Conservation (phyloP, 2,888 invertebrate genomes). For the Caenorhabditis angaria region DNA sequence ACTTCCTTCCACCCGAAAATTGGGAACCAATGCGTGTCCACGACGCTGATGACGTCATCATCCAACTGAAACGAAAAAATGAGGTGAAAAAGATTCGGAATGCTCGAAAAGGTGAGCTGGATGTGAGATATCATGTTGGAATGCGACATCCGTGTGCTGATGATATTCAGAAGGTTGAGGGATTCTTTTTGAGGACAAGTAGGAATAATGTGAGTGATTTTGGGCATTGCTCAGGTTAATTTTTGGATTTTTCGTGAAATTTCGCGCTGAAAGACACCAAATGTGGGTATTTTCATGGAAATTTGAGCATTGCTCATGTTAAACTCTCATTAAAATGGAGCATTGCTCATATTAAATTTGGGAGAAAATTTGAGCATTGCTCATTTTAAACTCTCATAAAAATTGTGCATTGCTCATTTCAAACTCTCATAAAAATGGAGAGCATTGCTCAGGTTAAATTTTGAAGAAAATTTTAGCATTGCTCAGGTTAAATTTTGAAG, state of each 20-base stretch:
- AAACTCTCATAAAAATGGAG: too few relatives aligned
- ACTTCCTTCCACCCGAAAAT: slow-evolving; percentile 44
- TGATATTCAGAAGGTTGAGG: slow-evolving; percentile 43
- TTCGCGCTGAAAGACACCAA: background rate
- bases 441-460: too few relatives aligned
- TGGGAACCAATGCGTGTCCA: background rate
- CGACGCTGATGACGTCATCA: background rate
- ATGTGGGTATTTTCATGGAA: background rate
- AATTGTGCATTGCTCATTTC: too few relatives aligned
- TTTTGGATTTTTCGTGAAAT: too few relatives aligned
- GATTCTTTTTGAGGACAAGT: slow-evolving; percentile 44
- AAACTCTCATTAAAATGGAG: slow-evolving; percentile 3
- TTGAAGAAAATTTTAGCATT: too few relatives aligned
- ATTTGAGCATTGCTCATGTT: background rate
- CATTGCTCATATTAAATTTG: background rate
- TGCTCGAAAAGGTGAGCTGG: slow-evolving; percentile 10
- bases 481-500: too few relatives aligned
- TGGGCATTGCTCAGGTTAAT: too few relatives aligned
- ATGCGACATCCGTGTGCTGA: slow-evolving; percentile 51
- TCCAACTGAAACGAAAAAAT: slow-evolving; percentile 21
- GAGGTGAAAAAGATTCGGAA: slow-evolving; percentile 22
- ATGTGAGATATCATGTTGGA: slow-evolving; percentile 35
- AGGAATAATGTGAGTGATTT: slow-evolving; percentile 34
- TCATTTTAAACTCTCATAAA: too few relatives aligned
- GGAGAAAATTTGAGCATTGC: background rate